Conservation (phyloP, 2,888 invertebrate genomes). For the Geotrupes spiniger region DNA sequence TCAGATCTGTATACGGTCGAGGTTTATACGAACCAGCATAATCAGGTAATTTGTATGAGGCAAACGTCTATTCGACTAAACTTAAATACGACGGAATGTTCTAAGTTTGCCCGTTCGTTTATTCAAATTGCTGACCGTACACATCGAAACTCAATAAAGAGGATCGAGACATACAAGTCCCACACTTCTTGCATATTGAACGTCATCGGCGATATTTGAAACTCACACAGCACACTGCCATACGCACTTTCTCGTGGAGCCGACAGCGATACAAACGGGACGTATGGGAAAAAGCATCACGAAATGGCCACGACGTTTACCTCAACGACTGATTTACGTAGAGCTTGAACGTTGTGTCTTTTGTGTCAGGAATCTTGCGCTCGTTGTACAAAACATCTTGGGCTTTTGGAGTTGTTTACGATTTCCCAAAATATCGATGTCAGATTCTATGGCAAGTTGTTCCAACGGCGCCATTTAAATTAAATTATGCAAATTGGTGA, state of each 20-base stretch:
- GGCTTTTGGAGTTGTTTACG: slow-evolving; percentile 5
- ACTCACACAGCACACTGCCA: slow-evolving; percentile 2
- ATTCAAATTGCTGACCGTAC: slow-evolving; percentile 42
- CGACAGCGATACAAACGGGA: slow-evolving; percentile 12
- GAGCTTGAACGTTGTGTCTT: slow-evolving; percentile 20
- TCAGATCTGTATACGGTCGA: slow-evolving; percentile 27
- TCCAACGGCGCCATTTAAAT: too few relatives aligned
- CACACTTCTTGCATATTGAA: slow-evolving; percentile 38
- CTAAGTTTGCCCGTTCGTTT: slow-evolving; percentile 39
- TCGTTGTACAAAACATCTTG: slow-evolving; percentile 27
- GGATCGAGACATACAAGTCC: slow-evolving; percentile 37
- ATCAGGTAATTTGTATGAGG: slow-evolving; percentile 44
- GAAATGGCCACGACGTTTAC: slow-evolving; percentile 6
- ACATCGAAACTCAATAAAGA: slow-evolving; percentile 41
- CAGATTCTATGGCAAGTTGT: too few relatives aligned
- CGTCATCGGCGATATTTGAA: slow-evolving; percentile 16
- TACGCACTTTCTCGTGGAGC: neutral
- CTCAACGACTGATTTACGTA: slow-evolving; percentile 27
- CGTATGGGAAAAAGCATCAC: slow-evolving; percentile 6
- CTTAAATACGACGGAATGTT: slow-evolving; percentile 41
- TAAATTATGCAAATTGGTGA: too few relatives aligned
- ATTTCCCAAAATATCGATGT: neutral
- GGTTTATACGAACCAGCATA: slow-evolving; percentile 32
- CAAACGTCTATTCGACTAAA: slow-evolving; percentile 34
- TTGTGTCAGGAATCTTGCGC: slow-evolving; percentile 25